Evolutionary conservation across 2,888 invertebrate species (phyloP).

Genomic region (Molanna angustata): DNA sequence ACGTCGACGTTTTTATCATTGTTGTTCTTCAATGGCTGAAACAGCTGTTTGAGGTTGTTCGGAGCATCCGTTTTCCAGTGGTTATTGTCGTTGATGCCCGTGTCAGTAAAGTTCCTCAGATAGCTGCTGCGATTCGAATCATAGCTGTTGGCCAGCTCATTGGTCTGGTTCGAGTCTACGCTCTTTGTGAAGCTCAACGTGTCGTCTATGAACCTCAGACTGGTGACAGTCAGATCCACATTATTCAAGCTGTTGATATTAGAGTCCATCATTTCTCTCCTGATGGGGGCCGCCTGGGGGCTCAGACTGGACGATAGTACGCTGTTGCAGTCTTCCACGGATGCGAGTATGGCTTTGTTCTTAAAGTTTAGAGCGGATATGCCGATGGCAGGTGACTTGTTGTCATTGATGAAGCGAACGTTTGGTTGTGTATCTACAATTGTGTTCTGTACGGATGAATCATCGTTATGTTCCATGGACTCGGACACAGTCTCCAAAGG

Average conservation of each 20-base stretch:
- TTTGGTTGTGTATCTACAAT: conserved; percentile 2
- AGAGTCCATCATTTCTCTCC: conserved; percentile 48
- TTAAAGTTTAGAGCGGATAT: conserved; percentile 37
- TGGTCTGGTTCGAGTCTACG: conserved; percentile 49
- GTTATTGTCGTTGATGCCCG: conserved; percentile 39
- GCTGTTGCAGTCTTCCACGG: conserved; percentile 53
- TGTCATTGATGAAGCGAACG: conserved; percentile 14
- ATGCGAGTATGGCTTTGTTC: conserved; percentile 53
- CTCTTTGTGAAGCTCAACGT: conserved; percentile 53
- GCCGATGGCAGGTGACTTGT: conserved; percentile 13
- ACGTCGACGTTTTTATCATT: conserved; percentile 12
- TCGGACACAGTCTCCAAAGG: conserved; percentile 26
- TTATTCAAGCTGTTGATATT: conserved; percentile 50
- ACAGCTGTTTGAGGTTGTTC: conserved; percentile 24
- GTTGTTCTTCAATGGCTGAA: conserved; percentile 23
- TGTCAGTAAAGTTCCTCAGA: conserved; percentile 49
- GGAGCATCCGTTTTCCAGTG: conserved; percentile 22
- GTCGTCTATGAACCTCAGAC: conserved; percentile 62
- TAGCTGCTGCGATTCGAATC: conserved; percentile 47
- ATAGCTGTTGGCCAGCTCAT: conserved; percentile 53
- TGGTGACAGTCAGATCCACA: conserved; percentile 53
- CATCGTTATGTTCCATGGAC: conserved; percentile 21
- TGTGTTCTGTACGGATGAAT: conserved; percentile 54
- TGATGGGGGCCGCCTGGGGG: conserved; percentile 43
- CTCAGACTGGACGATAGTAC: conserved; percentile 51